These are phyloP conservation scores for Pachycephala philippinensis DNA, from an alignment of 2,113 vertebrate species.

Conservation along the genomic window DNA sequence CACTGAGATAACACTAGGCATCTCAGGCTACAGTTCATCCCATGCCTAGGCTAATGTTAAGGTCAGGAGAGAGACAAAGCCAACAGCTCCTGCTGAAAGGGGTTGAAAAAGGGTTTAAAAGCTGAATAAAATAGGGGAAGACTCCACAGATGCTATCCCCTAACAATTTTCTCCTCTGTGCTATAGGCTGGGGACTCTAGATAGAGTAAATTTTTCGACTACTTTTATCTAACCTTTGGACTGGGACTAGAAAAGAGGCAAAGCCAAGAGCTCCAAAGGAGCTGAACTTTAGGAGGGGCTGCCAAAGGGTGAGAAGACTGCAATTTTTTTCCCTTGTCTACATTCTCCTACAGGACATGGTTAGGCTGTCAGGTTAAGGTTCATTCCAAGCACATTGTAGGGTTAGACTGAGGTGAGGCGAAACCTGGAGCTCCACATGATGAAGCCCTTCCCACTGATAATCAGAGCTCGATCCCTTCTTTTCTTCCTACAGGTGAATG, in stretches of 20 bases:
- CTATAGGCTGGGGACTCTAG: not conserved
- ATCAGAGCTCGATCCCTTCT: not conserved
- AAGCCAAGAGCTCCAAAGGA: not conserved
- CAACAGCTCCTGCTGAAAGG: not conserved
- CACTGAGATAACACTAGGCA: not conserved
- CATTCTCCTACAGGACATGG: not conserved
- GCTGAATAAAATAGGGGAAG: not conserved
- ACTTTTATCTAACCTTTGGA: not conserved
- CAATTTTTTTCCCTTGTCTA: not conserved
- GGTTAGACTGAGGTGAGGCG: not conserved
- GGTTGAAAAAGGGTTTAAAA: not conserved
- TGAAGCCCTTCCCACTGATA: not conserved
- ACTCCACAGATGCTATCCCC: not conserved
- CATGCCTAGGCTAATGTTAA: not conserved
- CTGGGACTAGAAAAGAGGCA: not conserved
- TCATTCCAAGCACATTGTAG: not conserved
- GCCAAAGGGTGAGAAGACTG: not conserved
- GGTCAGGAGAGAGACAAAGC: not conserved
- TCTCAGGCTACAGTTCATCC: not conserved
- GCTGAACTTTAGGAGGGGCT: not conserved
- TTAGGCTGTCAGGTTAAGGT: not conserved
- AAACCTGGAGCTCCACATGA: not conserved
- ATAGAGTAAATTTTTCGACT: not conserved
- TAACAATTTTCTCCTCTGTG: not conserved
- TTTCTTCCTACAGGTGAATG: not conserved